phyloP scores from a whole-genome alignment of 2,888 invertebrate genomes.

The Apoda limacodes region DNA sequence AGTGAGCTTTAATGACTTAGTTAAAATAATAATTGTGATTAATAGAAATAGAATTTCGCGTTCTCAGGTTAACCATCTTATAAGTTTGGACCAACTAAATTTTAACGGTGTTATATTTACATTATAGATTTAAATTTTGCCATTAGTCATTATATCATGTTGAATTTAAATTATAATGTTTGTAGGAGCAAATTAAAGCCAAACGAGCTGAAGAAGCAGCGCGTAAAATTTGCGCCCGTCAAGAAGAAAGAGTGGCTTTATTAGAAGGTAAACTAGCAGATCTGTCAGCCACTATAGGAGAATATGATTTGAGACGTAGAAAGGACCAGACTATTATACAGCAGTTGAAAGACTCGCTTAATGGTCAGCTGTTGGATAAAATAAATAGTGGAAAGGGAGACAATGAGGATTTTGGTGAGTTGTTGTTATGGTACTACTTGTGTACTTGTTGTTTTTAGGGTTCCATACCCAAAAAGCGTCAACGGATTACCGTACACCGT shows the following conservation, averaged over 20 bases:
- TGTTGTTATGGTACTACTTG: no score
- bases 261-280: constrained; percentile 83
- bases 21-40: no score
- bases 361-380: constrained; percentile 38
- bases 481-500: no score
- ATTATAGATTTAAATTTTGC: constrained; percentile 5
- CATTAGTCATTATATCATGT: constrained; percentile 2
- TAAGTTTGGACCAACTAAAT: no score
- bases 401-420: no score
- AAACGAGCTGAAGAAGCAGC: constrained; percentile 80
- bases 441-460: no score
- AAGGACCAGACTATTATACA: constrained; percentile 80
- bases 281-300: constrained; percentile 81
- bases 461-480: no score
- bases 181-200: constrained; percentile 77
- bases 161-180: no score
- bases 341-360: constrained; percentile 68
- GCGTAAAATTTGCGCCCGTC: constrained; percentile 73
- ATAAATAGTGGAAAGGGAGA: constrained; percentile 16
- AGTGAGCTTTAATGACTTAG: no score
- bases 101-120: constrained; percentile 4
- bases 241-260: constrained; percentile 81
- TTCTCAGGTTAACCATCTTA: no score
- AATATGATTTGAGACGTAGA: constrained; percentile 78
- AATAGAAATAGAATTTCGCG: no score